Base-by-base conservation (phyloP, 2,888 invertebrate species). In the Beris chalybata region DNA sequence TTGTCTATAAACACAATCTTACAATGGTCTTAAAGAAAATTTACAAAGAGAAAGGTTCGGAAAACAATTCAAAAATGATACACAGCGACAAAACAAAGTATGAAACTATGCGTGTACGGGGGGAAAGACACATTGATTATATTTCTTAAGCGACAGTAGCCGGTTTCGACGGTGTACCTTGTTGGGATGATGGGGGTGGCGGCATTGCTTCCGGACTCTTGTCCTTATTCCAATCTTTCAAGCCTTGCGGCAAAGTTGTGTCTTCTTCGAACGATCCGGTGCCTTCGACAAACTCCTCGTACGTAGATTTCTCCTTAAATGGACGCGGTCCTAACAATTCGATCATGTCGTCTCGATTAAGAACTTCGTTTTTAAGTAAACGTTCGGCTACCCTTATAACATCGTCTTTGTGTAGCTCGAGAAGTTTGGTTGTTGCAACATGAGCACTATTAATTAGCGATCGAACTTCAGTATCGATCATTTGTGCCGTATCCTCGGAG, bases 281-380 rank as follows among this genome's bases (percentile, higher is more conserved):
- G 2, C 96, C 97, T 81, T 96, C 97, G 0, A 99, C 99, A 81
- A 99, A 99, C 77, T 99, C 94, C 81, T 99, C 99, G 76, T 99
- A 99, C 9, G 98, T 98, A 12, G 97, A 96, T 83, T 98, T 98
- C 81, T 99, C 99, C 11, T 91, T 91, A 87, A 99, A 99, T 0
- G 99, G 99, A 72, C 99, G 84, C 31, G 88, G 85, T 0, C 99
- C 99, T 55, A 99, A 83, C 44, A 99, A 82, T 79, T 97, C 97
- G 70, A 98, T 93, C 96, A 99, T 96, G 77, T 99, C 99, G 55
- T 97, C 95, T 70, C 98, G 88, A 76, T 92, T 93, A 58, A 99
- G 84, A 72, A 97, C 90, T 83, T 99, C 99, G 76, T 96, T 92
- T 76, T 95, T 93, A 66, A 99, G 82, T 70, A 99, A 84, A 68